Percentiles rank a stretch among this genome's conserved stretches.
phyloP scores from a whole-genome alignment of 2,113 vertebrate genomes.

The Edolisoma coerulescens region DNA sequence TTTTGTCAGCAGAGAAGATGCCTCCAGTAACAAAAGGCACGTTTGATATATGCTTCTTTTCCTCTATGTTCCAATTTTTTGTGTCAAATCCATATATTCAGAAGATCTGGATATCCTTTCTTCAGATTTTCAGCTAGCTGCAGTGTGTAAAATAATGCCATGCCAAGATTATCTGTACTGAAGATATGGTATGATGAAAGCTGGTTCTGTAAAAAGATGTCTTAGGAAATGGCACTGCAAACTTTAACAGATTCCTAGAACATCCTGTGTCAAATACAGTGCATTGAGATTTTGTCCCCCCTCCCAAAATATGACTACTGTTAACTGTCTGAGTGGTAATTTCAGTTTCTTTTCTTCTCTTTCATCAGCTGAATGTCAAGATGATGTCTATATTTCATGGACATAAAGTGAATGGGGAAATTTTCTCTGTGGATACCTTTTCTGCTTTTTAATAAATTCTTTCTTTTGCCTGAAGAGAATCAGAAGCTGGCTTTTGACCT shows the following conservation, averaged over 20 bases:
- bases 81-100: not conserved
- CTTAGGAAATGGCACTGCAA: not conserved
- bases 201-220: not conserved
- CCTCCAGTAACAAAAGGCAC: constrained; percentile 5
- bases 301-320: not conserved
- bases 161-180: not conserved
- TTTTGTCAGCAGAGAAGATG: constrained; percentile 39
- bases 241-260: constrained; percentile 2
- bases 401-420: not conserved
- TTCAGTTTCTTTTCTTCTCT: constrained; percentile 42
- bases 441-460: constrained; percentile 49
- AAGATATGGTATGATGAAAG: not conserved
- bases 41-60: constrained; percentile 23
- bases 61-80: not conserved
- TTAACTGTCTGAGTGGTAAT: not conserved
- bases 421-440: constrained; percentile 21
- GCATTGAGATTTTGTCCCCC: not conserved
- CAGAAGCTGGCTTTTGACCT: constrained; percentile 57
- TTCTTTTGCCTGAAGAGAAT: constrained; percentile 62
- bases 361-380: constrained; percentile 54
- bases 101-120: not conserved
- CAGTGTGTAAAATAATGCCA: not conserved
- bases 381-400: constrained; percentile 59
- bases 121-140: constrained; percentile 14
- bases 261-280: not conserved